These are phyloP conservation scores for Trematocara nigrifrons DNA, from an alignment of 2,113 vertebrate species.

Conservation along the genomic window DNA sequence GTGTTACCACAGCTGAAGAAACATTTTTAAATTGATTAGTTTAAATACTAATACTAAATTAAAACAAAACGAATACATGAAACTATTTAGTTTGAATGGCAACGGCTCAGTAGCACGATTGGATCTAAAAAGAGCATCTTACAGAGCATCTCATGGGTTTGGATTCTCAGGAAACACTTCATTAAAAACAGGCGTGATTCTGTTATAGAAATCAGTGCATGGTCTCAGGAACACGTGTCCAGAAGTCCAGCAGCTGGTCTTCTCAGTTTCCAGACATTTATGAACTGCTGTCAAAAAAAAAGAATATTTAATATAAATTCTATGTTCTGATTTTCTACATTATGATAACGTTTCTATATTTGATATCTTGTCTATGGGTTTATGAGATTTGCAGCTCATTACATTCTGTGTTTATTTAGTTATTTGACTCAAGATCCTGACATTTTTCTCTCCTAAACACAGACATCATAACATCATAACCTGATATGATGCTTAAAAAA, in stretches of 20 bases:
- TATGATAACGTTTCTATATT: background rate
- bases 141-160: background rate
- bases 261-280: background rate
- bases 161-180: background rate
- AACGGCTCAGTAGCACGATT: background rate
- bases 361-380: background rate
- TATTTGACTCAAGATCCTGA: background rate
- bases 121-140: background rate
- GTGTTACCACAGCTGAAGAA: fast-evolving
- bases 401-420: background rate
- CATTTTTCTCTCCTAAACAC: background rate
- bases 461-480: background rate
- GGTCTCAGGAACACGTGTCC: background rate
- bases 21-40: background rate
- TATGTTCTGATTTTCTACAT: background rate
- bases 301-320: background rate
- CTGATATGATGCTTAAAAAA: background rate
- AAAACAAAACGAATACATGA: fast-evolving
- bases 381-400: background rate
- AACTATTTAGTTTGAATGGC: background rate
- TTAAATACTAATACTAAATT: background rate
- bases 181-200: background rate
- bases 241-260: background rate
- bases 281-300: background rate
- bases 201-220: background rate